Percentiles rank a stretch among this genome's conserved stretches.
Conservation (phyloP, 2,888 invertebrate species). For the Helleia helle region DNA sequence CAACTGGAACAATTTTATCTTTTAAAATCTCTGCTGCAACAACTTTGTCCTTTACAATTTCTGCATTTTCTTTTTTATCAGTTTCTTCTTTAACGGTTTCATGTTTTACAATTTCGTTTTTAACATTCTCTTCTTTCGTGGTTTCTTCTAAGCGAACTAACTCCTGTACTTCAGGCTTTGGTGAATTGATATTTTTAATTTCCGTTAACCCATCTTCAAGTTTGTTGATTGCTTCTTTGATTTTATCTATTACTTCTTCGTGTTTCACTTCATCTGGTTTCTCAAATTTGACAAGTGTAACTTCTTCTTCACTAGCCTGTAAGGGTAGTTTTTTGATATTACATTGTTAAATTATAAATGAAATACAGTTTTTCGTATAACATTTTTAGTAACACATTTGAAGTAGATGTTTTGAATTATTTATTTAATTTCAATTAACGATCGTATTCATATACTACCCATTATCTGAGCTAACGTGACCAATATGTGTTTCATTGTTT, state of each 20-base stretch:
- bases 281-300: slow-evolving; percentile 49
- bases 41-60: slow-evolving; percentile 10
- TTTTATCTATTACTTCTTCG: slow-evolving; percentile 50
- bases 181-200: slow-evolving; percentile 27
- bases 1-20: slow-evolving; percentile 15
- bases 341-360: too few relatives aligned
- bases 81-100: slow-evolving; percentile 14
- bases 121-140: slow-evolving; percentile 10
- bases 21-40: slow-evolving; percentile 11
- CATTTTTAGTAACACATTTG: too few relatives aligned
- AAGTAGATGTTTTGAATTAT: too few relatives aligned
- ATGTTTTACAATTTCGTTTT: slow-evolving; percentile 17
- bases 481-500: too few relatives aligned
- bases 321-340: too few relatives aligned
- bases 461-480: too few relatives aligned
- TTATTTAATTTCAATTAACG: too few relatives aligned
- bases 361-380: too few relatives aligned
- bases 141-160: slow-evolving; percentile 17
- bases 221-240: slow-evolving; percentile 57
- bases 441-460: too few relatives aligned
- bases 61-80: background rate
- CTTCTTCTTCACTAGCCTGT: slow-evolving; percentile 48
- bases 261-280: slow-evolving; percentile 41
- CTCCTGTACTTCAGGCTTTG: slow-evolving; percentile 23
- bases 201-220: slow-evolving; percentile 46